Evolutionary conservation across 2,113 vertebrate genomes (phyloP), one percentile per base, ranked within the genome.

Genomic region (Manacus vitellinus): DNA sequence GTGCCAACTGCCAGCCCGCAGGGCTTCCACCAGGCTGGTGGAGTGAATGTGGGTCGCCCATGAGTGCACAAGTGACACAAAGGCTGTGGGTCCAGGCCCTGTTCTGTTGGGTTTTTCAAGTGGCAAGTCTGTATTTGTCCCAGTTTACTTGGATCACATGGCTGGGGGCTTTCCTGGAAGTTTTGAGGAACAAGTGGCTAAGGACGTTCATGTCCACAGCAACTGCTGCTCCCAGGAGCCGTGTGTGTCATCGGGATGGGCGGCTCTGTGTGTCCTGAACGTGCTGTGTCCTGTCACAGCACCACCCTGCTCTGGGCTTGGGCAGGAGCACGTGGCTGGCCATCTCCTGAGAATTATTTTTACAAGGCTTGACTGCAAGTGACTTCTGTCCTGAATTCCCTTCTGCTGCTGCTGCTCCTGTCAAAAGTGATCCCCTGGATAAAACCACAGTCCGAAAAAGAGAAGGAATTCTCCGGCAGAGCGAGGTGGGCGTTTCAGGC

Each of bases 121-220:
- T 18, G 20, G 31, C 31, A 47, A 44, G 25, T 59, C 37, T 59
- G 25, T 33, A 14, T 71, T 54, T 51, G 47, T 22, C 31, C 3
- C 27, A n/a, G 10, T 19, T 49, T 14, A 3, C 14, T 3, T 12
- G 5, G 3, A 7, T 19, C 22, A 10, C 2, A 1, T 9, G 22
- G 44, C 31, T 6, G 8, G 24, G 37, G n/a, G 72, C 24, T 25
- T 76, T 37, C 23, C 18, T 55, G 35, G 35, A 8, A 24, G 71
- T 9, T 62, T 8, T 10, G 54, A 56, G 54, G 59, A 41, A 17
- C 7, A 2, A 3, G 7, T 31, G 49, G 55, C 37, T 33, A 0
- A 56, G 59, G 73, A 33, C 0, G 1, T 2, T 13, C 1, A 0
- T 2, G 25, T 43, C 21, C 31, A 4, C 9, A 17, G 63, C 28